Conservation (phyloP, 1,140 invertebrate genomes). For the Papilio machaon region DNA sequence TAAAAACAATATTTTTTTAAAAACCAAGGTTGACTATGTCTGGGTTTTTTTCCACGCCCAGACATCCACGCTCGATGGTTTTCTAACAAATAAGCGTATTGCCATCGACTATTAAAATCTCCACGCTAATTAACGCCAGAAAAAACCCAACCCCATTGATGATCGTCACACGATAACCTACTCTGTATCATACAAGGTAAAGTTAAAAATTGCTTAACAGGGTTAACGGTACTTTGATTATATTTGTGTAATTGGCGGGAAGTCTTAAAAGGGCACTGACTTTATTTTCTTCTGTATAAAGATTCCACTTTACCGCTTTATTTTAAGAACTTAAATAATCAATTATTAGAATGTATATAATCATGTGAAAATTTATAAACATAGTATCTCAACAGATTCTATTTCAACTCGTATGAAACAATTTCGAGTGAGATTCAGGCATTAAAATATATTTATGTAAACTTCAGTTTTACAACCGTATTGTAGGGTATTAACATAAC, state of each 20-base stretch:
- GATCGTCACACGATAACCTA: slow-evolving; percentile 14
- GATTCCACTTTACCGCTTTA: not conserved
- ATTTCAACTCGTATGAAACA: too few species aligned
- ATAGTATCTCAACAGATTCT: too few species aligned
- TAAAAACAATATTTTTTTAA: not conserved
- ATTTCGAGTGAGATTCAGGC: too few species aligned
- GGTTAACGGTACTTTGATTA: slow-evolving; percentile 20
- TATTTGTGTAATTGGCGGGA: slow-evolving; percentile 27
- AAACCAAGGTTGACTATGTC: slow-evolving; percentile 53
- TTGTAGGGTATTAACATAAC: too few species aligned
- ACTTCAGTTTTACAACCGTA: too few species aligned
- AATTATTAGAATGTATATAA: not conserved
- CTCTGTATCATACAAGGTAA: slow-evolving; percentile 27
- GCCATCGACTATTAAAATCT: slow-evolving; percentile 63
- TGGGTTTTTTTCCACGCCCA: slow-evolving; percentile 53
- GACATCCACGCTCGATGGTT: slow-evolving; percentile 60
- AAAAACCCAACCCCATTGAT: slow-evolving; percentile 48
- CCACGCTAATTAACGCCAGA: slow-evolving; percentile 52
- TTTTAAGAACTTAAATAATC: not conserved
- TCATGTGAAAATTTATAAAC: too few species aligned
- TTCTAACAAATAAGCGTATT: slow-evolving; percentile 68
- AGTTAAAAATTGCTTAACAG: slow-evolving; percentile 23
- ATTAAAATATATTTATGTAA: too few species aligned
- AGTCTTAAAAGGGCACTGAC: slow-evolving; percentile 38
- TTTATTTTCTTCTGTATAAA: slow-evolving; percentile 27